These are phyloP conservation scores for Megalops atlanticus DNA, from an alignment of 2,113 vertebrate genomes.

Conservation along the genomic window DNA sequence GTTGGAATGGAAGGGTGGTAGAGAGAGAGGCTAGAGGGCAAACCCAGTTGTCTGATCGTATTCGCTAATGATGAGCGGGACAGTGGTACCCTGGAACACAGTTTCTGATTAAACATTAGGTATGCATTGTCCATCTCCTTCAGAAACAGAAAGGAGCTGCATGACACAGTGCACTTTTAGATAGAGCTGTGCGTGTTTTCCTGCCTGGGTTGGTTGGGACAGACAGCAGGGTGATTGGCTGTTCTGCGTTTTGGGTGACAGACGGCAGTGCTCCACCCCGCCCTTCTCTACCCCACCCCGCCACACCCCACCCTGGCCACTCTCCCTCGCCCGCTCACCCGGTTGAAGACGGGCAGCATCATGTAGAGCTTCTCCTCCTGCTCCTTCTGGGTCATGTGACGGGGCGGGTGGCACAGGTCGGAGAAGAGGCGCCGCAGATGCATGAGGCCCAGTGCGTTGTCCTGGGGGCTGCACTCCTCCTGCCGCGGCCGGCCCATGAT, in stretches of 20 bases:
- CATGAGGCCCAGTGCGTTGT: slow-evolving; percentile 95
- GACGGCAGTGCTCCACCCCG: background rate
- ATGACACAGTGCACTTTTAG: background rate
- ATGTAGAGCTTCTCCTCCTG: slow-evolving; percentile 98
- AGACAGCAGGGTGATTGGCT: no score
- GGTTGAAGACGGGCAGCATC: slow-evolving; percentile 97
- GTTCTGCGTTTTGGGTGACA: no score
- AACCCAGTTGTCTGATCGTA: background rate
- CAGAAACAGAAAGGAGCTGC: background rate
- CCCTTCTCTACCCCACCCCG: no score
- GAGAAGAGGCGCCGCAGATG: slow-evolving; percentile 95
- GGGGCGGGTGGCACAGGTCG: slow-evolving; percentile 90
- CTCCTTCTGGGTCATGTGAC: slow-evolving; percentile 98
- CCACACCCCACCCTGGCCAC: background rate
- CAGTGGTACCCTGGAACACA: background rate
- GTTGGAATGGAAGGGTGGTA: no score
- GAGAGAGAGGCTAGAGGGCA: background rate
- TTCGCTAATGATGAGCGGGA: slow-evolving; percentile 1
- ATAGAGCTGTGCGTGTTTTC: background rate
- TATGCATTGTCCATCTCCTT: background rate
- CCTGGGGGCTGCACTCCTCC: slow-evolving; percentile 96
- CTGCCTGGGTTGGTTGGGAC: background rate
- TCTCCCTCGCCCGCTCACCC: slow-evolving; percentile 71
- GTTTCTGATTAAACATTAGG: background rate
- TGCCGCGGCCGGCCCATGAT: slow-evolving; percentile 97